A percentile compares a stretch with the other conserved stretches of the same genome.
phyloP scores from a whole-genome alignment of 2,888 invertebrate species.

The Diaperis boleti region DNA sequence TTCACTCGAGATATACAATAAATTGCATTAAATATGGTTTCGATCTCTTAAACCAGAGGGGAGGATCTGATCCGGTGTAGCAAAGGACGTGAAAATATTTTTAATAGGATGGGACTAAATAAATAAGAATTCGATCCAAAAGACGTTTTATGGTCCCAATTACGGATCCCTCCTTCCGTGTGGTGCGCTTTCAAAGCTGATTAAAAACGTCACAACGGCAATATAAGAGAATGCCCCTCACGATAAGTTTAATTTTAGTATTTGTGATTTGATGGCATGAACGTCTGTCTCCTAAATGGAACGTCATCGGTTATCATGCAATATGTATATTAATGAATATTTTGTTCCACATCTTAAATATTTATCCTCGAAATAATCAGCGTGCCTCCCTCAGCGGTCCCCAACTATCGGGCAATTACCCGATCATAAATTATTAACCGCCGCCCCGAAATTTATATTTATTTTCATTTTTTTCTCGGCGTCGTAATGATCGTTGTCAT shows the following conservation, averaged over 20 bases:
- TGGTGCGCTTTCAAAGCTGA: constrained; percentile 32
- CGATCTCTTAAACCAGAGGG: too few relatives aligned
- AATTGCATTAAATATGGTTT: too few relatives aligned
- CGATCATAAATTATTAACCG: constrained; percentile 6
- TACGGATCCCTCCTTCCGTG: constrained; percentile 4
- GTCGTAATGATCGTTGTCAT: constrained; percentile 7
- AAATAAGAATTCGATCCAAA: too few relatives aligned
- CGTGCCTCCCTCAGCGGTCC: constrained; percentile 20
- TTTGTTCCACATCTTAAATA: constrained; percentile 51
- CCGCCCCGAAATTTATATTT: constrained; percentile 10
- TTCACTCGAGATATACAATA: too few relatives aligned
- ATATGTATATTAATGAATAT: constrained; percentile 53
- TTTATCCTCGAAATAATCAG: constrained; percentile 45
- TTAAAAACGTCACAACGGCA: constrained; percentile 33
- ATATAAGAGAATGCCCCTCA: constrained; percentile 21
- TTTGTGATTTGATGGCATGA: constrained; percentile 42
- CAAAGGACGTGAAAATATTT: too few relatives aligned
- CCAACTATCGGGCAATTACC: constrained; percentile 27
- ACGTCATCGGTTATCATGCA: constrained; percentile 53
- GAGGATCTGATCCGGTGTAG: too few relatives aligned
- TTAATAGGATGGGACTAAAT: too few relatives aligned
- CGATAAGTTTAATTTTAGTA: constrained; percentile 38
- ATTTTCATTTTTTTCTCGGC: too few relatives aligned
- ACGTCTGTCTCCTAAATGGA: constrained; percentile 42
- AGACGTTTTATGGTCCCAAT: constrained; percentile 10